Percentiles rank a stretch among this genome's conserved stretches.
Evolutionary conservation across 35 echinoderm and acorn worm species (phyloP).

Genomic region (Apostichopus japonicus): DNA sequence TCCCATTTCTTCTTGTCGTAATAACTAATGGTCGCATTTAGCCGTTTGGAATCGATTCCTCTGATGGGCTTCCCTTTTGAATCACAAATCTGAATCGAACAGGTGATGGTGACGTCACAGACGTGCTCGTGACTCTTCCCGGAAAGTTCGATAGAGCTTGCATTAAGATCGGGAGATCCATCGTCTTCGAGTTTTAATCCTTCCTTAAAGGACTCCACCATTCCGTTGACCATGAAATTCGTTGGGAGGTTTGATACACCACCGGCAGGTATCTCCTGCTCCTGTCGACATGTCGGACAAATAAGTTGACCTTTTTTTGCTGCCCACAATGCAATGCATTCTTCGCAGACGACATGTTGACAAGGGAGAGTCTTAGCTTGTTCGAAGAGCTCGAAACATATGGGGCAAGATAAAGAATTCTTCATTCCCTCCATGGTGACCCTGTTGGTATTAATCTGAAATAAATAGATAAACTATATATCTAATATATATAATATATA

Average conservation of each 20-base stretch:
- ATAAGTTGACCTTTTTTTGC: slow-evolving; percentile 22
- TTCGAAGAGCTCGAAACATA: slow-evolving; percentile 23
- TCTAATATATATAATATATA: too few relatives aligned
- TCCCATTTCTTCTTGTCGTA: not conserved
- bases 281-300: not conserved
- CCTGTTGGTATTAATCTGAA: not conserved
- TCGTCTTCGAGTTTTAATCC: not conserved
- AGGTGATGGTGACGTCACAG: not conserved
- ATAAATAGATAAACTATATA: not conserved
- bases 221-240: slow-evolving; percentile 21
- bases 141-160: not conserved
- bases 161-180: not conserved
- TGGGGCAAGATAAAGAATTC: slow-evolving; percentile 1
- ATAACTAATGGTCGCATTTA: not conserved
- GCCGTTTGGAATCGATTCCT: not conserved
- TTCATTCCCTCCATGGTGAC: not conserved
- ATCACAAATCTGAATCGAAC: slow-evolving; percentile 9
- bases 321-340: slow-evolving; percentile 45
- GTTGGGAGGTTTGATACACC: slow-evolving; percentile 9
- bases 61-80: not conserved
- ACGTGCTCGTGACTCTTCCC: not conserved
- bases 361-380: slow-evolving; percentile 35
- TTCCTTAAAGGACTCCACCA: slow-evolving; percentile 23
- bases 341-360: not conserved
- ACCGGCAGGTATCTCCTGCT: not conserved